These are phyloP conservation scores for Decapterus maruadsi DNA, from an alignment of 2,797 vertebrate genomes.

Conservation along the genomic window DNA sequence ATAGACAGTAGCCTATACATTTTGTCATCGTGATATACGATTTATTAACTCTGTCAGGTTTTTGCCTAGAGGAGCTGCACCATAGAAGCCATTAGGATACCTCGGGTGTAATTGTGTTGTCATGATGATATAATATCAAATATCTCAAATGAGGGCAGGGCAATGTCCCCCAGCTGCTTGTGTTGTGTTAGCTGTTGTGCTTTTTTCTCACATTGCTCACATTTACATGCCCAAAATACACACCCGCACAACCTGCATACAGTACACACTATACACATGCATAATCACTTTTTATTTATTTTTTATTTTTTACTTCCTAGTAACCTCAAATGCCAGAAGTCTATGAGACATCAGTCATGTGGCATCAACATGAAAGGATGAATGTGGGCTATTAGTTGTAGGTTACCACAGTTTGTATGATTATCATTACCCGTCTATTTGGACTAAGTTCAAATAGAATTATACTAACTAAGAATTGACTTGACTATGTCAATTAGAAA, in stretches of 20 bases:
- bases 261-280: not conserved
- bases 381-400: slow-evolving; percentile 24
- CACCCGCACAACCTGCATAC: not conserved
- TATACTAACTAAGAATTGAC: no score
- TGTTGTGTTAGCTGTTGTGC: not conserved
- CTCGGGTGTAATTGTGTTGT: not conserved
- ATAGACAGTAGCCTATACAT: not conserved
- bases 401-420: no score
- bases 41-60: not conserved
- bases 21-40: not conserved
- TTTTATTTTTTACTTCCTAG: not conserved
- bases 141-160: not conserved
- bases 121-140: slow-evolving; percentile 13
- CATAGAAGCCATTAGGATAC: not conserved
- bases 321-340: not conserved
- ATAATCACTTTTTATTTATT: not conserved
- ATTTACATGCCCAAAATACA: not conserved
- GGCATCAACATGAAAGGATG: not conserved
- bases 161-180: not conserved
- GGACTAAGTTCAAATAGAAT: no score
- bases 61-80: not conserved
- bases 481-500: not conserved
- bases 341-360: not conserved
- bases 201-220: slow-evolving; percentile 1
- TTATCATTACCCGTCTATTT: no score